Base-by-base conservation (phyloP, 1,140 invertebrate species). In the Brachionus paranguensis region DNA sequence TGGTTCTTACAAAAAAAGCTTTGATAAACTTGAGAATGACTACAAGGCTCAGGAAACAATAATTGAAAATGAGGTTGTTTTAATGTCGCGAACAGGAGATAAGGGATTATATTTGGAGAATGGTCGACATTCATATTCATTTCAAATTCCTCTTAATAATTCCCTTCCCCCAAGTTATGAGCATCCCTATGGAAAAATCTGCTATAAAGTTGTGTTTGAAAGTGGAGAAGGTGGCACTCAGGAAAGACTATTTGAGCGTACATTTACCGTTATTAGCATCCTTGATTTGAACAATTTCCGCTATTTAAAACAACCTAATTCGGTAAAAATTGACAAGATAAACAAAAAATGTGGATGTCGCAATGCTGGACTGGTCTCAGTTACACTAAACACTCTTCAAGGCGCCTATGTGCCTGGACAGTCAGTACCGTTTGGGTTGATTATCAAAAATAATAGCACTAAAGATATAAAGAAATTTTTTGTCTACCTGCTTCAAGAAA, bases 171-270 rank as follows among this genome's bases (percentile, higher is more conserved):
- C 78, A 37, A 81, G 78, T 37, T 81, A 64, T 37, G 78, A 81
- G 17, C 50, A 81, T 29, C 78, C 78, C 12, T 81, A 64, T 81
- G 78, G 78, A 64, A 81, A 47, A 64, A 68, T 81, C 11, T 68
- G 78, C 53, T 81, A 81, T 33, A 81, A 81, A 64, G 53, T 81
- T 12, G 20, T 81, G 12, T 81, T 41, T 64, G 78, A 60, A 81
- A 81, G 17, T 24, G 78, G 53, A 12, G 50, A 60, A 43, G 60
- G 24, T 50, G 45, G 72, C 4, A 50, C 43, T 20, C 11, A 11
- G 10, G 68, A 72, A 72, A 72, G 10, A 72, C 37, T 76, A 12
- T 76, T 27, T 50, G 78, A 81, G 27, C 27, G 27, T 17, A 41
- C 50, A 41, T 64, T 81, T 45, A 81, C 53, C 4, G 64, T 81